Conservation (phyloP, 2,888 invertebrate species). For the Chloroclysta siterata region DNA sequence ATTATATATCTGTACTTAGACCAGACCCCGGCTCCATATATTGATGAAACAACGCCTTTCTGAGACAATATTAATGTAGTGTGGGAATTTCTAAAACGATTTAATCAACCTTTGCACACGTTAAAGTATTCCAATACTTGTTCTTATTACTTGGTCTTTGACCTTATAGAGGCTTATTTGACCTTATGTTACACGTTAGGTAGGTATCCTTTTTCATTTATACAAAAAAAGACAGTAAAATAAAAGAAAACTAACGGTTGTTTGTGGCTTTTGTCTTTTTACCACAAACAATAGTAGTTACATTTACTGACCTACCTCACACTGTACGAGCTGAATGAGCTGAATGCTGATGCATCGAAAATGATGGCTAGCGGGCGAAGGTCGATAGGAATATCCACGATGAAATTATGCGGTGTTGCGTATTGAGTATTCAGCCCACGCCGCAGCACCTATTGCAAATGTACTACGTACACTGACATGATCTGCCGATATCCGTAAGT, state of each 20-base stretch:
- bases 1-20: no score
- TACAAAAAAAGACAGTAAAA: no score
- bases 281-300: neutral
- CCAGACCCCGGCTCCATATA: no score
- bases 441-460: neutral
- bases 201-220: neutral
- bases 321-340: neutral
- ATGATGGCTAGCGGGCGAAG: neutral
- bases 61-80: no score
- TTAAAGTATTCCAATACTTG: no score
- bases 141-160: no score
- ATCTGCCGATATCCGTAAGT: neutral
- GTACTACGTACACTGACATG: neutral
- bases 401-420: neutral
- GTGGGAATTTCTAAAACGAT: no score
- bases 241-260: no score
- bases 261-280: no score
- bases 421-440: conserved; percentile 3
- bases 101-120: no score
- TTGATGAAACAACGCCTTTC: no score
- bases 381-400: neutral
- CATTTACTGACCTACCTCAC: conserved; percentile 2
- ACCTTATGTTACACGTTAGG: neutral
- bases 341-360: neutral
- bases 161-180: no score